Evolutionary conservation across 2,113 vertebrate species (phyloP), one percentile per base, ranked within the genome.

Genomic region (Myxocyprinus asiaticus): DNA sequence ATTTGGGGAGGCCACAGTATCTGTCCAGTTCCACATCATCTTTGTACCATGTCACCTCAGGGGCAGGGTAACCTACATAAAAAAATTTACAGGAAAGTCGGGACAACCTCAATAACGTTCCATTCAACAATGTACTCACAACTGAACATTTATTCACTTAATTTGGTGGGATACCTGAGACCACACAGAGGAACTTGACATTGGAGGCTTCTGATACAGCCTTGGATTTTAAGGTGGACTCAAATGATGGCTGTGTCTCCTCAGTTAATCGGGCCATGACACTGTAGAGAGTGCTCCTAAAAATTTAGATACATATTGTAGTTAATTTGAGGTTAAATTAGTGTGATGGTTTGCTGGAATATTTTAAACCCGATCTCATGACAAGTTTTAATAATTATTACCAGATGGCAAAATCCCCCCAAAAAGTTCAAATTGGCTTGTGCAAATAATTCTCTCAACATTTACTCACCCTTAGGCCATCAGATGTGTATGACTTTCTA

Each of bases 31-130:
- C 95, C 61, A 89, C 86, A 62, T 99, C 96, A 80, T 99, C 96
- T 90, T 96, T 98, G 80, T 98, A 99, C 97, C 97, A 99, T 0
- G 96, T 98, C 87, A 99, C 91, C 84, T 99, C 95, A 0, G 97
- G 97, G 70, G 91, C 93, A 0, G 97, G 97, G 80, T 95, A 92
- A 9, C 97, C 97, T 99, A 86, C 4, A 84, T 43, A 3, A 53
- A 53, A 53, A 53, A 10, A 9, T 5, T n/a, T 51, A 53, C n/a
- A n/a, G 5, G 6, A 12, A 47, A 55, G 12, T 58, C 4, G 47
- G 15, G 1, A 68, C 55, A 17, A 53, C 42, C 0, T 42, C 7
- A 53, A 3, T 51, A 48, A 48, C 47, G 3, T 53, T 70, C 9
- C 6, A 45, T 67, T 15, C 42, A 44, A 48, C 11, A 3, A 56